A percentile compares a stretch with the other conserved stretches of the same genome.
Evolutionary conservation across 1,140 invertebrate genomes (phyloP).

Genomic region (Dreissena rostriformis): DNA sequence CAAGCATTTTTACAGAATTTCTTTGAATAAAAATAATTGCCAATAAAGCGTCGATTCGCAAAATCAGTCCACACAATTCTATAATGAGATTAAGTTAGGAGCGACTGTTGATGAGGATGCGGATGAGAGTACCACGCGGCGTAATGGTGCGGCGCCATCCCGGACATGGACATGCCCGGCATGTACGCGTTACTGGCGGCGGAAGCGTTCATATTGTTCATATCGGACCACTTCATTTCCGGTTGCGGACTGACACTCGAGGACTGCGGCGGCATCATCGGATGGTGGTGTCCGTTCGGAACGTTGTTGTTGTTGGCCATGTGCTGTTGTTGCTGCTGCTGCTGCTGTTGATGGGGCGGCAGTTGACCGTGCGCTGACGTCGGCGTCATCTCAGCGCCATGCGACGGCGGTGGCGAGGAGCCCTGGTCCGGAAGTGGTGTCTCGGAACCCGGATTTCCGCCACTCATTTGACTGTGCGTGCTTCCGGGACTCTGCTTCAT

Average conservation of each 20-base stretch:
- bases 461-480: conserved; percentile 59
- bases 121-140: conserved; percentile 74
- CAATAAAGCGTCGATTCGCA: no score
- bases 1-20: no score
- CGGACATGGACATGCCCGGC: conserved; percentile 61
- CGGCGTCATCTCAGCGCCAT: conserved; percentile 33
- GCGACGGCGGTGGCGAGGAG: conserved; percentile 59
- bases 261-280: conserved; percentile 63
- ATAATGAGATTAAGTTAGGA: conserved; percentile 63
- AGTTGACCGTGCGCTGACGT: conserved; percentile 60
- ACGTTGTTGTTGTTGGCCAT: conserved; percentile 51
- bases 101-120: conserved; percentile 68
- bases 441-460: conserved; percentile 41
- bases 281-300: conserved; percentile 54
- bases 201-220: conserved; percentile 63
- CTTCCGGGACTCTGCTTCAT: conserved; percentile 87
- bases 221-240: conserved; percentile 67
- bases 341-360: conserved; percentile 55
- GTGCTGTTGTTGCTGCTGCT: conserved; percentile 56
- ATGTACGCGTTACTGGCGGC: conserved; percentile 68
- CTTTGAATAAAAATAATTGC: no score
- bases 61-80: no score
- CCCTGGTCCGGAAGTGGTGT: conserved; percentile 53
- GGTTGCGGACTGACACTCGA: conserved; percentile 63
- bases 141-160: conserved; percentile 68